Evolutionary conservation across 2,113 vertebrate species (phyloP).

Genomic region (Myrmophylax atrothorax): DNA sequence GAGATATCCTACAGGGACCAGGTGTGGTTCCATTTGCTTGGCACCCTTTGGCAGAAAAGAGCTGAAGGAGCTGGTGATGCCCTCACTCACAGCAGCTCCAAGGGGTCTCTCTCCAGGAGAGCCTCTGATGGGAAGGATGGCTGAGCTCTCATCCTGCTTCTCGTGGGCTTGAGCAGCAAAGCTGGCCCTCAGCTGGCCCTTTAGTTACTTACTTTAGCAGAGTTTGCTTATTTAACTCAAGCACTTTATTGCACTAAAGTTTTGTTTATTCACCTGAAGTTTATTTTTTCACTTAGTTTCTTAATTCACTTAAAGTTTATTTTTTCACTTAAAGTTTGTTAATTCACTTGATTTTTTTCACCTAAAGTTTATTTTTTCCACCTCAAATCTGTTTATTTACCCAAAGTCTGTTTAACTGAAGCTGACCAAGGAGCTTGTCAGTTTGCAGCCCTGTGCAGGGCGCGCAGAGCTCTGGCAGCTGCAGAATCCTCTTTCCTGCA

Average conservation of each 20-base stretch:
- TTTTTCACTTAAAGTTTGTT: background rate
- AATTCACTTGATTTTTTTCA: background rate
- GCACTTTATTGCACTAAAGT: background rate
- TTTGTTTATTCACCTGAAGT: background rate
- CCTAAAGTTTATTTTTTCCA: background rate
- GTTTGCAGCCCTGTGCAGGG: background rate
- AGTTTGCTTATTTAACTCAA: background rate
- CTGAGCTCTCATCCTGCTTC: background rate
- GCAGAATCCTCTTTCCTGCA: background rate
- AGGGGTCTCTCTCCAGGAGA: background rate
- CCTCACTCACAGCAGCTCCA: background rate
- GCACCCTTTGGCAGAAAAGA: background rate
- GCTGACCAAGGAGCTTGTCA: background rate
- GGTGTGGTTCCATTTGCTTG: background rate
- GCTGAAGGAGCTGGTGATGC: rapidly evolving
- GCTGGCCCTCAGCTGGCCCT: background rate
- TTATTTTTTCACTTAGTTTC: background rate
- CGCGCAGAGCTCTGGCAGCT: rapidly evolving
- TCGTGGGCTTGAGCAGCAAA: background rate
- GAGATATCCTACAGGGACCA: background rate
- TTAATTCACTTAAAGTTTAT: background rate
- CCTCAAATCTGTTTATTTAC: background rate
- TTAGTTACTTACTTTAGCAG: background rate
- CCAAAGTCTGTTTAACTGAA: background rate
- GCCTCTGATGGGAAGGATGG: background rate